Evolutionary conservation across 2,888 invertebrate genomes (phyloP), one percentile per base, ranked within the genome.

Genomic region (Cephalotes varians): DNA sequence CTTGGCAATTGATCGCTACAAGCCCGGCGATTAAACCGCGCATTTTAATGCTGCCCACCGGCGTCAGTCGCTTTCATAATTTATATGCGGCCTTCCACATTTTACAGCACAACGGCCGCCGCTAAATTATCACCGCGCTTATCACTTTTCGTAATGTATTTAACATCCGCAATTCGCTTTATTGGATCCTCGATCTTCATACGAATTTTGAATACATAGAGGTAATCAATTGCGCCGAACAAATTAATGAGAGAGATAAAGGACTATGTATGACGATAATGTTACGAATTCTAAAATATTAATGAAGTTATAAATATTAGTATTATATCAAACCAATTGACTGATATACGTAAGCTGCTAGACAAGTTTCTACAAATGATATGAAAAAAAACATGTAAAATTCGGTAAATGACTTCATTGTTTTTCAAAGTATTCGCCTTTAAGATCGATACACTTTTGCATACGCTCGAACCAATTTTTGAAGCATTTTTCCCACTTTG

Each of bases 1-100:
- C 90, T 90, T 62, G 85, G 82, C 87, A 90, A 91, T 88, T 89
- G 87, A 90, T 90, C 91, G 90, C 80, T 80, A 65, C 74, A 82
- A 73, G 79, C 64, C 69, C 62, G 64, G 40, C 86, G 81, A 91
- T 90, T 90, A 90, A 90, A 90, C 80, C 64, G 83, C 49, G 86
- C 85, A 85, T 85, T 90, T 90, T 90, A 90, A 88, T 90, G 82
- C 87, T 84, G 64, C 64, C 83, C 72, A 74, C 60, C 80, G 81
- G 81, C 82, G 60, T 62, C 47, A 79, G 72, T 31, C 87, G 88
- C 80, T 91, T 90, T 90, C 90, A 86, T 91, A 90, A 90, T 79
- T 88, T 88, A 87, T 83, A 74, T 81, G 44, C 67, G 80, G 82
- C 86, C 88, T 86, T 87, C 82, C 79, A 87, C 87, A 87, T 89